A percentile compares a stretch with the other conserved stretches of the same genome.
phyloP scores from a whole-genome alignment of 2,888 invertebrate species.

The Cotesia congregata region DNA sequence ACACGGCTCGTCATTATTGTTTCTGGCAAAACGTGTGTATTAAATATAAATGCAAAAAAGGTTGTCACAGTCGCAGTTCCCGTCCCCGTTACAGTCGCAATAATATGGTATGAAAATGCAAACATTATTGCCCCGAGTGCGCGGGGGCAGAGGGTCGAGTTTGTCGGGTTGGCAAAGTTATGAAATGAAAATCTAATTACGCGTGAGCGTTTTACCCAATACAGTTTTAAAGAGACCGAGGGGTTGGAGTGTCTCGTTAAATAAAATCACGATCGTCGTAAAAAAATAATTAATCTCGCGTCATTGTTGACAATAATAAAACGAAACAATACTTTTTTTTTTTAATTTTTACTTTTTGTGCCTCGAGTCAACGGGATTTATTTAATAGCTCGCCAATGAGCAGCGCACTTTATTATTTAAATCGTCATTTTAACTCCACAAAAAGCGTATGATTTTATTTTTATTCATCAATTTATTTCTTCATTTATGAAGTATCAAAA shows the following conservation, averaged over 20 bases:
- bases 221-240: constrained; percentile 20
- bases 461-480: too few relatives aligned
- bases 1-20: constrained; percentile 58
- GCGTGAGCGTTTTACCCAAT: constrained; percentile 52
- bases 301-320: constrained; percentile 38
- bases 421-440: background rate
- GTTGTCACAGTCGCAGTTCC: background rate
- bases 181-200: constrained; percentile 67
- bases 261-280: constrained; percentile 49
- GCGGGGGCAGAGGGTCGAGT: constrained; percentile 52
- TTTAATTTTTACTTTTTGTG: background rate
- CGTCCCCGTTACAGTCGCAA: background rate
- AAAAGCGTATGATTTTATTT: too few relatives aligned
- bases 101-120: constrained; percentile 61
- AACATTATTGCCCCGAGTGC: constrained; percentile 58
- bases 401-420: background rate
- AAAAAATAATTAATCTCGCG: constrained; percentile 52
- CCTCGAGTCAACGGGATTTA: background rate
- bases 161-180: constrained; percentile 57
- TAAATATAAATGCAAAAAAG: constrained; percentile 20
- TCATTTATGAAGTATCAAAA: too few relatives aligned
- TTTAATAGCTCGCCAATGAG: background rate
- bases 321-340: constrained; percentile 13
- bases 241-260: constrained; percentile 44
- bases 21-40: constrained; percentile 32